Conservation (phyloP, 2,797 vertebrate genomes). For the Gymnocypris eckloni region DNA sequence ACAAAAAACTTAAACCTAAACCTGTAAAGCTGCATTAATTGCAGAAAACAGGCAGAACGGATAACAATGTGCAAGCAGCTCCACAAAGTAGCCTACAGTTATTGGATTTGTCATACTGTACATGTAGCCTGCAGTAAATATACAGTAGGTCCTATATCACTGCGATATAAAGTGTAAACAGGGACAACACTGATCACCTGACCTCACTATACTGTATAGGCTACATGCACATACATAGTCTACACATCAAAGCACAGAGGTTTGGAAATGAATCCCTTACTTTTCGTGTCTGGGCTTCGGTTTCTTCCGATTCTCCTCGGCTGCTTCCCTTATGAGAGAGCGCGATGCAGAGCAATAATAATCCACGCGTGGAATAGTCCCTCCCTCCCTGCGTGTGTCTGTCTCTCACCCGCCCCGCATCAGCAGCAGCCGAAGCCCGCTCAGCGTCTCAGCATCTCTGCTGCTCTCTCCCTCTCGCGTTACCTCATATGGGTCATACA, state of each 20-base stretch:
- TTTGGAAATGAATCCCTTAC: slow-evolving; percentile 56
- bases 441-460: slow-evolving; percentile 45
- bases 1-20: not conserved
- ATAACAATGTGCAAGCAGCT: not conserved
- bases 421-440: not conserved
- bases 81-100: not conserved
- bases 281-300: slow-evolving; percentile 38
- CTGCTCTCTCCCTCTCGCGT: slow-evolving; percentile 47
- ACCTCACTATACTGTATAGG: not conserved
- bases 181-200: not conserved
- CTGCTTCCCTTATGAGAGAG: slow-evolving; percentile 47
- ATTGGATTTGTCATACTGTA: not conserved
- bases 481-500: slow-evolving; percentile 77
- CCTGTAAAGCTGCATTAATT: not conserved
- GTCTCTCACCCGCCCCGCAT: slow-evolving; percentile 6
- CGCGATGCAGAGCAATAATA: slow-evolving; percentile 47
- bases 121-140: not conserved
- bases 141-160: not conserved
- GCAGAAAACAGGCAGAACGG: too few relatives aligned
- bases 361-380: slow-evolving; percentile 50
- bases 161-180: not conserved
- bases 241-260: slow-evolving; percentile 17
- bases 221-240: not conserved
- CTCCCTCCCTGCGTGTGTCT: slow-evolving; percentile 44
- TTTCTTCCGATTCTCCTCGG: slow-evolving; percentile 53